Evolutionary conservation across 2,888 invertebrate species (phyloP).

Genomic region (Cacoxenus indagator): DNA sequence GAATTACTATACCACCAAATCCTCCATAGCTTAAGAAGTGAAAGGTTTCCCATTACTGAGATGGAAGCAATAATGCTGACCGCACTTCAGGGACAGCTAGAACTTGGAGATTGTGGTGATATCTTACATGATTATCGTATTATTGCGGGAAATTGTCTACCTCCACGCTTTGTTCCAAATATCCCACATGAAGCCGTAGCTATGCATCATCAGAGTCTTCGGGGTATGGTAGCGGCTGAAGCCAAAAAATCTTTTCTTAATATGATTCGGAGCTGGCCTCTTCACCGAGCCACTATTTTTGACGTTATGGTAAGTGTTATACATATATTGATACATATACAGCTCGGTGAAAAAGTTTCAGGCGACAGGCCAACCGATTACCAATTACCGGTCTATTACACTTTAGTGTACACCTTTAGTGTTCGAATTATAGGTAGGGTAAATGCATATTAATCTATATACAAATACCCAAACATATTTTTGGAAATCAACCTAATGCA

Average conservation of each 20-base stretch:
- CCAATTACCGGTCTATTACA: no score
- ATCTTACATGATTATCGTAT: constrained; percentile 77
- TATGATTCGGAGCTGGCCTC: constrained; percentile 92
- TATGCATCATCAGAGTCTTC: constrained; percentile 90
- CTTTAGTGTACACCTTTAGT: no score
- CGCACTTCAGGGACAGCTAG: constrained; percentile 93
- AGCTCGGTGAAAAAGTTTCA: neutral
- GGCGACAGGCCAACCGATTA: no score
- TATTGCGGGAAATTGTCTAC: constrained; percentile 85
- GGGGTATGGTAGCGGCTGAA: constrained; percentile 87
- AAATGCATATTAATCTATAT: no score
- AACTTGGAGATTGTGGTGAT: constrained; percentile 86
- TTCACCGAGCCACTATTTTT: constrained; percentile 93
- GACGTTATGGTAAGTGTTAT: constrained; percentile 85
- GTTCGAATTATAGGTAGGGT: no score
- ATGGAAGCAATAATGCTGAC: constrained; percentile 96
- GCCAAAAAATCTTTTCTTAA: constrained; percentile 94
- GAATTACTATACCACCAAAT: constrained; percentile 95
- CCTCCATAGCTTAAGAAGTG: constrained; percentile 88
- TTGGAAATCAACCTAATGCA: no score
- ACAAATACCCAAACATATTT: no score
- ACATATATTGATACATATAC: neutral
- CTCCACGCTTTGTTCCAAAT: constrained; percentile 83
- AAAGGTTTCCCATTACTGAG: constrained; percentile 92
- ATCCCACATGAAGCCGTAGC: constrained; percentile 88